Conservation (phyloP, 2,888 invertebrate species). For the Archaeoteleia sp. region DNA sequence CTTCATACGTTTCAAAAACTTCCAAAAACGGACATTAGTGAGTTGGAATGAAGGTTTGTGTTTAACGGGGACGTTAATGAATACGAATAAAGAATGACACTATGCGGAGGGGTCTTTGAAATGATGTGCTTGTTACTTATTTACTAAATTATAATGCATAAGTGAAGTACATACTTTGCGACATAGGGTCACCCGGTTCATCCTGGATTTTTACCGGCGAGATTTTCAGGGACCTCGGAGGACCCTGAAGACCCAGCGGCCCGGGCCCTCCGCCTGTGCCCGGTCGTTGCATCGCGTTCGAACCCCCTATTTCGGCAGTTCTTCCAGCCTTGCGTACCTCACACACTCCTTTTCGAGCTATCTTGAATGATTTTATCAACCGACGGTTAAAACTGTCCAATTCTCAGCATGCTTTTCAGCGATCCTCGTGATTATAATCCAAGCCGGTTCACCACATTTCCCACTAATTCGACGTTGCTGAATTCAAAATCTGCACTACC, state of each 20-base stretch:
- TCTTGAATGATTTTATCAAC: slow-evolving; percentile 61
- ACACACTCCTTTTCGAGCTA: slow-evolving; percentile 68
- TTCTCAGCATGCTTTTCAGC: too few relatives aligned
- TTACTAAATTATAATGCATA: slow-evolving; percentile 1
- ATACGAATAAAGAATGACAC: too few relatives aligned
- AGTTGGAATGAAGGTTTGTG: too few relatives aligned
- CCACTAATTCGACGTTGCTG: too few relatives aligned
- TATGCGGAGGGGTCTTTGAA: too few relatives aligned
- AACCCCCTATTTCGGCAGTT: slow-evolving; percentile 67
- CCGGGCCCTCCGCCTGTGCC: slow-evolving; percentile 70
- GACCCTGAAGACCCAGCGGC: slow-evolving; percentile 71
- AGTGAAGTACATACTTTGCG: slow-evolving; percentile 68
- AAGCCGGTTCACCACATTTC: too few relatives aligned
- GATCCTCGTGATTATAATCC: too few relatives aligned
- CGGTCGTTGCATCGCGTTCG: slow-evolving; percentile 68
- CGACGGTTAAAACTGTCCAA: slow-evolving; percentile 52
- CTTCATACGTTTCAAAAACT: too few relatives aligned
- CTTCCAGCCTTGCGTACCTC: slow-evolving; percentile 65
- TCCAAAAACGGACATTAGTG: too few relatives aligned
- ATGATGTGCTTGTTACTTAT: too few relatives aligned
- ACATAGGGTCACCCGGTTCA: slow-evolving; percentile 69
- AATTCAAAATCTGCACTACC: too few relatives aligned
- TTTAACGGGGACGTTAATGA: too few relatives aligned
- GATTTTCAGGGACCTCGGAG: slow-evolving; percentile 72
- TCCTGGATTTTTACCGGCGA: slow-evolving; percentile 72